phyloP scores from a whole-genome alignment of 2,797 vertebrate species.

The Remorina albescens region DNA sequence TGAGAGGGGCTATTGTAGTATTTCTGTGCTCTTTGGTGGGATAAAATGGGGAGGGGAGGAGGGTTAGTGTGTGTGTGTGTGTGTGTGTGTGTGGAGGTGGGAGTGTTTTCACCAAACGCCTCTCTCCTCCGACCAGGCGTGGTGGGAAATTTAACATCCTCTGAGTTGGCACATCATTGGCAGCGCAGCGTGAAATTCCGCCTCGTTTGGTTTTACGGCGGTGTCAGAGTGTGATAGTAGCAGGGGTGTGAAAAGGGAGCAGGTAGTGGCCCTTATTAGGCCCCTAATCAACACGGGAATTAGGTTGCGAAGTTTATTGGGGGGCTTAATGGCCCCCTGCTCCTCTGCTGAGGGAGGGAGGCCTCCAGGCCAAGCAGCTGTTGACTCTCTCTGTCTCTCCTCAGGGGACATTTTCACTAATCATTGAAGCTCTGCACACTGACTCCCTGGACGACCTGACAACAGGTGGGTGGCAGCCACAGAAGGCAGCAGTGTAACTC shows the following conservation, averaged over 20 bases:
- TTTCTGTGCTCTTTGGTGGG: constrained; percentile 77
- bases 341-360: constrained; percentile 49
- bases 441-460: constrained; percentile 94
- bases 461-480: constrained; percentile 89
- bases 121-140: constrained; percentile 66
- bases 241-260: constrained; percentile 81
- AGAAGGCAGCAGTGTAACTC: constrained; percentile 61
- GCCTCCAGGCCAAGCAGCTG: constrained; percentile 78
- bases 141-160: constrained; percentile 85
- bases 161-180: constrained; percentile 82
- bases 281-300: constrained; percentile 81
- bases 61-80: constrained; percentile 37
- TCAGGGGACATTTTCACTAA: constrained; percentile 98
- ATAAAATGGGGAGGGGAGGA: constrained; percentile 71
- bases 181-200: constrained; percentile 86
- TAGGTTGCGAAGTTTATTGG: constrained; percentile 81
- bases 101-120: constrained; percentile 70
- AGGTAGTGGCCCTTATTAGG: constrained; percentile 80
- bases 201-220: constrained; percentile 84
- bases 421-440: constrained; percentile 96
- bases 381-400: constrained; percentile 73
- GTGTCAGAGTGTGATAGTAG: constrained; percentile 82
- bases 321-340: constrained; percentile 68
- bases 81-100: constrained; percentile 33
- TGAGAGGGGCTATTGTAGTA: constrained; percentile 82